These are phyloP conservation scores for Whitmania pigra DNA, from an alignment of 1,140 invertebrate species.

Conservation along the genomic window DNA sequence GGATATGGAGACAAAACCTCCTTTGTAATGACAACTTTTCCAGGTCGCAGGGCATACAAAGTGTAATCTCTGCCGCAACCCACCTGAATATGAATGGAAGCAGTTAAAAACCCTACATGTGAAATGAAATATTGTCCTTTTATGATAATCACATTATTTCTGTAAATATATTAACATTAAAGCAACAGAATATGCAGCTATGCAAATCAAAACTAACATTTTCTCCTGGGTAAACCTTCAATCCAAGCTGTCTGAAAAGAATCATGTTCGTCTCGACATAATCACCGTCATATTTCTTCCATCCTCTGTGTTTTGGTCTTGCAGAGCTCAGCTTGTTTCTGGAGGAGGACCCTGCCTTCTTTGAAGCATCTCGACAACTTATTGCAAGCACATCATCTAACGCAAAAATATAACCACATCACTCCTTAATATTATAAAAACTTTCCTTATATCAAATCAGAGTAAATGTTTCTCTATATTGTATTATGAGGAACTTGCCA, in stretches of 20 bases:
- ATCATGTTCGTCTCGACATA: conserved; percentile 33
- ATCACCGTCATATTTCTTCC: conserved; percentile 27
- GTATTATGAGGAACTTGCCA: too few species aligned
- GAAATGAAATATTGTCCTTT: background rate
- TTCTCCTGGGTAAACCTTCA: conserved; percentile 34
- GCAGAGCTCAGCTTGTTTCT: conserved; percentile 21
- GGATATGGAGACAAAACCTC: conserved; percentile 32
- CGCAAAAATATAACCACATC: too few species aligned
- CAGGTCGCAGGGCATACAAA: conserved; percentile 30
- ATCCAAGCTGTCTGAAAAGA: conserved; percentile 29
- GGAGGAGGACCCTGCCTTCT: conserved; percentile 21
- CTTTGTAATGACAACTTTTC: conserved; percentile 28
- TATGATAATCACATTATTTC: background rate
- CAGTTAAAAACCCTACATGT: background rate
- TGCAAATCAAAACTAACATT: conserved; percentile 29
- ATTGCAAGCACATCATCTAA: background rate
- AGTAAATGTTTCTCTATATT: too few species aligned
- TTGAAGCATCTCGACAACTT: conserved; percentile 17
- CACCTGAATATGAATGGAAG: conserved; percentile 26
- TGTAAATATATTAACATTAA: too few species aligned
- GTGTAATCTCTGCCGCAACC: conserved; percentile 27
- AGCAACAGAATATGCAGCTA: too few species aligned
- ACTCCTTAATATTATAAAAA: too few species aligned
- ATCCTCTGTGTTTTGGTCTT: conserved; percentile 17
- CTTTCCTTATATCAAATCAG: too few species aligned